These are phyloP conservation scores for Pocillopora verrucosa DNA, from an alignment of 64 coral and sea anemone species.

Conservation along the genomic window DNA sequence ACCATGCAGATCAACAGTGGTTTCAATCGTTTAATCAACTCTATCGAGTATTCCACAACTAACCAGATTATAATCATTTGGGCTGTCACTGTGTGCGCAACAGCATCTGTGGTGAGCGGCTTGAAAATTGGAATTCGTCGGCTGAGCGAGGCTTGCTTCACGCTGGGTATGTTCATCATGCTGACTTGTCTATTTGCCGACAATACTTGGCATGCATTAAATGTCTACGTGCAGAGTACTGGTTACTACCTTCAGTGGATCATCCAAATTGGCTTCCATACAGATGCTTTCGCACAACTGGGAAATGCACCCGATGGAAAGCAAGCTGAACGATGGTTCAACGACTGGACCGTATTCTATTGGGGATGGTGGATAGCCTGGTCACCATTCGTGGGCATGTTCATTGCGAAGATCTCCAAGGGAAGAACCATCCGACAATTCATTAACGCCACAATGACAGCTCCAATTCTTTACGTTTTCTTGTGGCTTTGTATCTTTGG, in stretches of 20 bases:
- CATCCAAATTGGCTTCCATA: conserved; percentile 64
- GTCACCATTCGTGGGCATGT: conserved; percentile 62
- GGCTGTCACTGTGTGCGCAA: conserved; percentile 43
- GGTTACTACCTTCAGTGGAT: conserved; percentile 61
- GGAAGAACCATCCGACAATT: conserved; percentile 63
- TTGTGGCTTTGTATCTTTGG: conserved; percentile 72
- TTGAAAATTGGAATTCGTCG: conserved; percentile 64
- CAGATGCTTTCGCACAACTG: conserved; percentile 66
- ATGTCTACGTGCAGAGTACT: conserved; percentile 53
- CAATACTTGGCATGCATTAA: conserved; percentile 52
- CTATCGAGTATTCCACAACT: neutral
- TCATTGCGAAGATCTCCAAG: conserved; percentile 54
- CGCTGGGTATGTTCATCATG: conserved; percentile 56
- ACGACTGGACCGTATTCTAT: conserved; percentile 70
- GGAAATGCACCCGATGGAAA: conserved; percentile 56
- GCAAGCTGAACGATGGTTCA: conserved; percentile 56
- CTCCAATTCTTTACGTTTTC: conserved; percentile 44
- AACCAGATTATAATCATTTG: conserved; percentile 62
- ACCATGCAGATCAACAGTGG: conserved; percentile 55
- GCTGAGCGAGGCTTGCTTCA: conserved; percentile 58
- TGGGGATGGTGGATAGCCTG: conserved; percentile 81
- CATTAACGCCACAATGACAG: conserved; percentile 47
- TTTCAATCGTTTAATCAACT: conserved; percentile 37
- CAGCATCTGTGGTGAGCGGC: conserved; percentile 49
- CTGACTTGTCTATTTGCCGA: conserved; percentile 30